phyloP scores from a whole-genome alignment of 2,888 invertebrate species.

The Dioctria rufipes region DNA sequence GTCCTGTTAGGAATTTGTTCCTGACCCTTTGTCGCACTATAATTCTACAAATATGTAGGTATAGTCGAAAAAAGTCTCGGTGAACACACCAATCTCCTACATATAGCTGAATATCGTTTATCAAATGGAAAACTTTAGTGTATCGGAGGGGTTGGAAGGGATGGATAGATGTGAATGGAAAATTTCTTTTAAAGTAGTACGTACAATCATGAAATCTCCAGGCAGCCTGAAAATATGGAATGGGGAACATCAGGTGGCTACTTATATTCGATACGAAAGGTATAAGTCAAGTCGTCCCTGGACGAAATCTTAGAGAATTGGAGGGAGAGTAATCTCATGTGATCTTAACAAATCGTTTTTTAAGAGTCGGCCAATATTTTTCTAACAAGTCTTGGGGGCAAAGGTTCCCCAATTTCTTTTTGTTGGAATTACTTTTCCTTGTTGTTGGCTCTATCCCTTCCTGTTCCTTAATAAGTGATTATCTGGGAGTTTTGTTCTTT shows the following conservation, averaged over 20 bases:
- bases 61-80: conserved; percentile 35
- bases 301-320: conserved; percentile 12
- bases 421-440: conserved; percentile 39
- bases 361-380: conserved; percentile 52
- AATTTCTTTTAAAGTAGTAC: conserved; percentile 41
- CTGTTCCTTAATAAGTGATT: conserved; percentile 51
- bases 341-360: conserved; percentile 55
- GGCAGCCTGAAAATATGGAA: not conserved
- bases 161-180: conserved; percentile 20
- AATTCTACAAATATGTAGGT: not conserved
- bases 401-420: conserved; percentile 39
- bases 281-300: conserved; percentile 42
- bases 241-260: conserved; percentile 53
- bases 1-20: conserved; percentile 43
- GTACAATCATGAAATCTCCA: not conserved
- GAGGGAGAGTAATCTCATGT: conserved; percentile 52
- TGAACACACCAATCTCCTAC: conserved; percentile 13
- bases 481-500: conserved; percentile 51
- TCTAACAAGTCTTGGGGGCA: conserved; percentile 43
- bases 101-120: conserved; percentile 46
- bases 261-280: conserved; percentile 21
- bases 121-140: conserved; percentile 48
- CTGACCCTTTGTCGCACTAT: conserved; percentile 50
- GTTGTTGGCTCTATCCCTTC: conserved; percentile 16
- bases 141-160: conserved; percentile 41